Evolutionary conservation across 2,888 invertebrate species (phyloP).

Genomic region (Plagodis pulveraria): DNA sequence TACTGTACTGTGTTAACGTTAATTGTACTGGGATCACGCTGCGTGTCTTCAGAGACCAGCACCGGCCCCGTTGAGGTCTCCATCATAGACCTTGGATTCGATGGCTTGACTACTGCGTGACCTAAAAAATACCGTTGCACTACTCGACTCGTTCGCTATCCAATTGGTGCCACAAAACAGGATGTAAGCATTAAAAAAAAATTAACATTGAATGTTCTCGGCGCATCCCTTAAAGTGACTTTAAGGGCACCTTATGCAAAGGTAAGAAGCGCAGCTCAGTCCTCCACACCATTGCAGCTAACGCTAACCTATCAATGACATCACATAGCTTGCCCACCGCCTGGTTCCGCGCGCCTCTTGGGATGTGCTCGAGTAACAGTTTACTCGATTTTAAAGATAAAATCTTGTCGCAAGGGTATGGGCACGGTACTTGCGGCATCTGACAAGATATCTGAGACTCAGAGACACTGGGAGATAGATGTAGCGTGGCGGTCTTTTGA

Average conservation of each 20-base stretch:
- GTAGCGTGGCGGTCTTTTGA: not conserved
- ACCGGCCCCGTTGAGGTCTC: too few species aligned
- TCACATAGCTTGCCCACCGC: slow-evolving; percentile 3
- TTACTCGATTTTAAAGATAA: not conserved
- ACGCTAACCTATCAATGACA: slow-evolving; percentile 5
- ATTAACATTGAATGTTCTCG: not conserved
- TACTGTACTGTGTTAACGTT: not conserved
- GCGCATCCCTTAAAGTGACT: not conserved
- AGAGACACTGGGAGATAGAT: not conserved
- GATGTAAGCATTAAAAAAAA: slow-evolving; percentile 5
- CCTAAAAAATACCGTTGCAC: not conserved
- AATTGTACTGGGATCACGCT: not conserved
- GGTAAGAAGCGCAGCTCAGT: slow-evolving; percentile 1
- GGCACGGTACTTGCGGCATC: not conserved
- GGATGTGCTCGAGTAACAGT: slow-evolving; percentile 2
- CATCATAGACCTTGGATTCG: too few species aligned
- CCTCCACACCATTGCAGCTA: not conserved
- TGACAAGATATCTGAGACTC: not conserved
- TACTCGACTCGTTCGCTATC: not conserved
- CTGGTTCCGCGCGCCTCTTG: too few species aligned
- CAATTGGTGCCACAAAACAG: not conserved
- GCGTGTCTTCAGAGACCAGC: too few species aligned
- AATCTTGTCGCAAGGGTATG: not conserved
- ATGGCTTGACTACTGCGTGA: not conserved
- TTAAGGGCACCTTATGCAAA: slow-evolving; percentile 2